Conservation (phyloP, 2,113 vertebrate genomes). For the Pelusios castaneus region DNA sequence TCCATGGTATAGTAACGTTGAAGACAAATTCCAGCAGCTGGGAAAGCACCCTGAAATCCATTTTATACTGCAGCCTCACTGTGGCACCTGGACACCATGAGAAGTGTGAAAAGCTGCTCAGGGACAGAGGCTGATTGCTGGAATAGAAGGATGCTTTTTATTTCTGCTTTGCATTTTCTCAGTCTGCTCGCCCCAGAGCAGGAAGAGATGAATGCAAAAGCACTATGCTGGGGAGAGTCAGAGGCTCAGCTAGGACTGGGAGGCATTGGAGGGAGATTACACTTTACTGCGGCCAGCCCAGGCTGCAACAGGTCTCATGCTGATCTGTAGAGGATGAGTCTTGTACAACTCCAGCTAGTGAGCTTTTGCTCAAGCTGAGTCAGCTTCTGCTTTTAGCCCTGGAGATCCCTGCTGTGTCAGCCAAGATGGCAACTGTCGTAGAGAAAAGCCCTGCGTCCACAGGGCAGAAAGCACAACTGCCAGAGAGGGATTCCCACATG, state of each 20-base stretch:
- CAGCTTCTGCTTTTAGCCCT: neutral
- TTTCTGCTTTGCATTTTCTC: neutral
- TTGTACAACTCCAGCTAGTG: neutral
- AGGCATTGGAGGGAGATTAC: neutral
- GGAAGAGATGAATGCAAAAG: neutral
- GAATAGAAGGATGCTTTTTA: neutral
- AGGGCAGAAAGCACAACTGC: neutral
- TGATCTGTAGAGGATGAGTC: neutral
- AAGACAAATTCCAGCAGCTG: neutral
- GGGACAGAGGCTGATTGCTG: neutral
- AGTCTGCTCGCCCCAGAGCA: neutral
- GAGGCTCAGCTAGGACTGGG: neutral
- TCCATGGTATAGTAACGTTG: neutral
- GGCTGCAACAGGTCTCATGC: too few species aligned
- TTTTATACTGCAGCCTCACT: neutral
- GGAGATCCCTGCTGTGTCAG: neutral
- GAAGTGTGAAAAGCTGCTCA: neutral
- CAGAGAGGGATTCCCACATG: neutral
- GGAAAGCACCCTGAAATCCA: neutral
- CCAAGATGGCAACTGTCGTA: neutral
- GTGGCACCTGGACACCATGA: neutral
- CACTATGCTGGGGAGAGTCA: neutral
- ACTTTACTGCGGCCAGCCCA: too few species aligned
- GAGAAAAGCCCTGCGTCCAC: neutral
- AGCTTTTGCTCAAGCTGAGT: neutral